phyloP scores from a whole-genome alignment of 2,888 invertebrate species.

The Drosophila stalkeri region DNA sequence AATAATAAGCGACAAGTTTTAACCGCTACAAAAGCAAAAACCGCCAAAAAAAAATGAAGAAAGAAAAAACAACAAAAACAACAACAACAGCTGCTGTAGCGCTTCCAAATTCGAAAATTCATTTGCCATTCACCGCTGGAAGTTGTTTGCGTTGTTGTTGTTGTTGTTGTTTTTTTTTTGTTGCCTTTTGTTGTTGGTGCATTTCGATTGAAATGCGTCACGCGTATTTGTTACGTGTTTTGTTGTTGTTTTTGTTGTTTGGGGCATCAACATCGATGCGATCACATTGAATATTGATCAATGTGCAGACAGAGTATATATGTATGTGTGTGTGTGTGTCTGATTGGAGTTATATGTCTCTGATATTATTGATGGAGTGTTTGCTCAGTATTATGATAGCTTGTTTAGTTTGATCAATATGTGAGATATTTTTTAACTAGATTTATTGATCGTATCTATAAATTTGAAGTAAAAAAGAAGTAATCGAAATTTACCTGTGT shows the following conservation, averaged over 20 bases:
- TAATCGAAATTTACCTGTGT: background rate
- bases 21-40: constrained; percentile 23
- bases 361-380: constrained; percentile 35
- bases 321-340: constrained; percentile 16
- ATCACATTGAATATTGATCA: constrained; percentile 59
- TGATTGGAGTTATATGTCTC: constrained; percentile 21
- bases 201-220: constrained; percentile 67
- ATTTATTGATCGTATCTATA: background rate
- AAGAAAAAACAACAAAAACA: background rate
- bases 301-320: constrained; percentile 25
- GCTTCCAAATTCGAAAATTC: constrained; percentile 22
- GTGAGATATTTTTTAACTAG: constrained; percentile 11
- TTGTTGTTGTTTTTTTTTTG: constrained; percentile 4
- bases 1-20: constrained; percentile 29
- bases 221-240: constrained; percentile 66
- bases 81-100: background rate
- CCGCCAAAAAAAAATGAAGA: constrained; percentile 19
- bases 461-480: background rate
- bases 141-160: constrained; percentile 30
- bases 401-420: constrained; percentile 30
- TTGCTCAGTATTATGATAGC: background rate
- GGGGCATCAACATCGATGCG: constrained; percentile 37
- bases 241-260: constrained; percentile 1
- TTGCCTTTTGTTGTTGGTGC: constrained; percentile 32
- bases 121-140: constrained; percentile 55